These are phyloP conservation scores for Pipa parva DNA, from an alignment of 2,113 vertebrate species.

Conservation along the genomic window DNA sequence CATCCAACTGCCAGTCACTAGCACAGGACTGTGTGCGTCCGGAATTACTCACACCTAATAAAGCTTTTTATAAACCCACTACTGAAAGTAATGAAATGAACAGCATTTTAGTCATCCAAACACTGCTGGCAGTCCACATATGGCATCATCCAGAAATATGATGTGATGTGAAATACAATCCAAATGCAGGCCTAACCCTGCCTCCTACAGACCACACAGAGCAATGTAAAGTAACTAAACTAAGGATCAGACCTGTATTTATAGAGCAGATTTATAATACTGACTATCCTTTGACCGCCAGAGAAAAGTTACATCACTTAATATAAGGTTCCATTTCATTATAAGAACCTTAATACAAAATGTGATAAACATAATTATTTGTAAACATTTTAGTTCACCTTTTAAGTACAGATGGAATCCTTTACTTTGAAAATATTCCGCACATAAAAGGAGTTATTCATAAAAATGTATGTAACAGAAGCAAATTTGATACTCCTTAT, in stretches of 20 bases:
- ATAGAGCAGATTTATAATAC: constrained; percentile 16
- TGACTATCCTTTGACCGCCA: no score
- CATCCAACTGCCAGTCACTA: not conserved
- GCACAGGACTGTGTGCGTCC: not conserved
- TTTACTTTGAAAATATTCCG: no score
- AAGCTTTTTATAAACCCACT: constrained; percentile 25
- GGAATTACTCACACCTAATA: constrained; percentile 27
- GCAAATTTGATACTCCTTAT: no score
- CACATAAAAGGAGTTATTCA: no score
- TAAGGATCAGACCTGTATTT: constrained; percentile 26
- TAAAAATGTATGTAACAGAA: no score
- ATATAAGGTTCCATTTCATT: no score
- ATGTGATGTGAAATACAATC: constrained; percentile 29
- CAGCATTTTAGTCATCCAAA: constrained; percentile 17
- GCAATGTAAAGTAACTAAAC: constrained; percentile 21
- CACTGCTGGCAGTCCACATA: constrained; percentile 22
- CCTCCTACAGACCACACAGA: constrained; percentile 26
- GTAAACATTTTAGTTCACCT: no score
- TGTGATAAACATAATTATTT: no score
- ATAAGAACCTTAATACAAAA: no score
- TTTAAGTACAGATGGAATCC: no score
- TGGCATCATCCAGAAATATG: constrained; percentile 32
- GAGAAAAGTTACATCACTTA: no score
- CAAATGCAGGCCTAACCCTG: constrained; percentile 7
- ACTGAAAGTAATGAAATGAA: constrained; percentile 21